phyloP scores from a whole-genome alignment of 2,113 vertebrate species.

The Myrmophylax atrothorax region DNA sequence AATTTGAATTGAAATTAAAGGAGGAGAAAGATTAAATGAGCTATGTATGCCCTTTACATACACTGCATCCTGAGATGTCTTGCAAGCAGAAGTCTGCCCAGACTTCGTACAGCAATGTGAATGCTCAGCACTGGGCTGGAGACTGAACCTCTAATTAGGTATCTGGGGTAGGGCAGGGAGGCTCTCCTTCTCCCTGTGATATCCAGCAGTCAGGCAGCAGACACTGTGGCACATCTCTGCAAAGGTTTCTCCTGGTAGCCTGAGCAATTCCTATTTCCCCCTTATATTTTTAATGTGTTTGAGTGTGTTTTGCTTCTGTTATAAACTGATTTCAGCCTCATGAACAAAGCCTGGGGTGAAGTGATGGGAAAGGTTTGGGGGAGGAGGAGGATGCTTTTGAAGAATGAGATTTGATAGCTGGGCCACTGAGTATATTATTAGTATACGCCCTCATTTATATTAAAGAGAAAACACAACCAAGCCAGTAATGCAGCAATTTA shows the following conservation, averaged over 20 bases:
- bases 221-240: background rate
- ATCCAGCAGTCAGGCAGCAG: background rate
- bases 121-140: fast-evolving
- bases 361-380: background rate
- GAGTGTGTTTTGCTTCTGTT: background rate
- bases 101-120: background rate
- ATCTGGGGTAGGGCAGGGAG: background rate
- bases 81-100: background rate
- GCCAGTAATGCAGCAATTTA: background rate
- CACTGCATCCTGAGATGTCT: background rate
- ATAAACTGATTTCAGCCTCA: background rate
- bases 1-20: background rate
- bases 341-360: background rate
- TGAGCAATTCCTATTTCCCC: background rate
- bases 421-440: fast-evolving
- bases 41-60: background rate
- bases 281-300: background rate
- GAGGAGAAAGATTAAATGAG: background rate
- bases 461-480: background rate
- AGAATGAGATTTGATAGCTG: background rate
- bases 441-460: background rate
- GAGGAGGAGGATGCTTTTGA: background rate
- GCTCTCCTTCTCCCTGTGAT: background rate
- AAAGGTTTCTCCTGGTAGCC: background rate
- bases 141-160: background rate